Conservation (phyloP, 2,113 vertebrate species). For the Coptodon bakossiorum region DNA sequence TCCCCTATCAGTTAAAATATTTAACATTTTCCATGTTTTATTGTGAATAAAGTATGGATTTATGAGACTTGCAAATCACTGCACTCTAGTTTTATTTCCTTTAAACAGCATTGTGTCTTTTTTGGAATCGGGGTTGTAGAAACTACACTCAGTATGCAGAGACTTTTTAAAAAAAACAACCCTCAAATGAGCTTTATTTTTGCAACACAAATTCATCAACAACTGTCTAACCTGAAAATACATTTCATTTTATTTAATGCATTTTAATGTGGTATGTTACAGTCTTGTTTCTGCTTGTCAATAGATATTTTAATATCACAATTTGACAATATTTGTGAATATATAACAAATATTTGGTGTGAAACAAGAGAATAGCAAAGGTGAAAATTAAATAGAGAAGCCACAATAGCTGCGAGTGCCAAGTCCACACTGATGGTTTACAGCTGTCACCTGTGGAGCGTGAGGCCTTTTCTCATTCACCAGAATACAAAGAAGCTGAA, state of each 20-base stretch:
- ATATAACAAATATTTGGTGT: neutral
- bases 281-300: neutral
- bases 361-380: constrained; percentile 1
- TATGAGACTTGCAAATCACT: neutral
- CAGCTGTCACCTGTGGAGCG: neutral
- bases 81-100: neutral
- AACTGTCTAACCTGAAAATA: neutral
- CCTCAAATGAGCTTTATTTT: constrained; percentile 28
- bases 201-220: neutral
- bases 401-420: neutral
- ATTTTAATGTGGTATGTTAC: neutral
- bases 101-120: neutral
- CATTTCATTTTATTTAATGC: neutral
- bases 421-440: neutral
- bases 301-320: neutral
- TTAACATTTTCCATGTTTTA: neutral
- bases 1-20: neutral
- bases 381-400: constrained; percentile 13
- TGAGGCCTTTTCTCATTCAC: neutral
- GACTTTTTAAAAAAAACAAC: neutral
- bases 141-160: neutral
- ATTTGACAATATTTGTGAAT: neutral
- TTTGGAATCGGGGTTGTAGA: neutral
- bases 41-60: neutral
- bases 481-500: neutral